Percentiles rank a stretch among this genome's conserved stretches.
These are phyloP conservation scores for Camptogramma bilineatum DNA, from an alignment of 2,888 invertebrate species.

Conservation along the genomic window DNA sequence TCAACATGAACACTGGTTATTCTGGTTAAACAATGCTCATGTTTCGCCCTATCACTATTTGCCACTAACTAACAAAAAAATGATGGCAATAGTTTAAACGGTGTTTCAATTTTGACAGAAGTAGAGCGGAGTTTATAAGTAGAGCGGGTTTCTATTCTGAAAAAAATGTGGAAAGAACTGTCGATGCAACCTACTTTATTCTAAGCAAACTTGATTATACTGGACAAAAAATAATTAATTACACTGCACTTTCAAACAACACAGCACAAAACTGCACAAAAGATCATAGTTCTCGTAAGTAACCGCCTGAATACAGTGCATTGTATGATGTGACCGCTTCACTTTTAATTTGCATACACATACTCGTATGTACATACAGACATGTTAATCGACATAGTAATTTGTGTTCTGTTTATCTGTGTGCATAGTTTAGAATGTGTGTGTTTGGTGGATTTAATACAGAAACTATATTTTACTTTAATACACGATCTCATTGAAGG, in stretches of 20 bases:
- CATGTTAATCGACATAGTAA: conserved; percentile 39
- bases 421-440: conserved; percentile 75
- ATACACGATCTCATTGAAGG: not conserved
- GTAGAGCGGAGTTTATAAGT: too few relatives aligned
- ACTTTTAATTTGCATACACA: conserved; percentile 55
- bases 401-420: conserved; percentile 70
- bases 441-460: conserved; percentile 46
- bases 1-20: too few relatives aligned
- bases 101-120: too few relatives aligned
- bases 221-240: conserved; percentile 8
- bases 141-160: too few relatives aligned
- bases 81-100: too few relatives aligned
- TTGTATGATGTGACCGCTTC: conserved; percentile 63
- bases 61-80: too few relatives aligned
- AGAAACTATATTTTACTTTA: not conserved
- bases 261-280: conserved; percentile 47
- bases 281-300: conserved; percentile 24
- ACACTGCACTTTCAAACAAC: conserved; percentile 31
- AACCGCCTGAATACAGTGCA: conserved; percentile 62
- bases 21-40: too few relatives aligned
- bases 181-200: not conserved
- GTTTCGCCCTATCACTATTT: too few relatives aligned
- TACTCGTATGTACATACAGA: conserved; percentile 22
- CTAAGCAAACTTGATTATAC: conserved; percentile 6
- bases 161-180: not conserved